Evolutionary conservation across 2,888 invertebrate genomes (phyloP), one percentile per base, ranked within the genome.

Genomic region (Meandrusa payeni): DNA sequence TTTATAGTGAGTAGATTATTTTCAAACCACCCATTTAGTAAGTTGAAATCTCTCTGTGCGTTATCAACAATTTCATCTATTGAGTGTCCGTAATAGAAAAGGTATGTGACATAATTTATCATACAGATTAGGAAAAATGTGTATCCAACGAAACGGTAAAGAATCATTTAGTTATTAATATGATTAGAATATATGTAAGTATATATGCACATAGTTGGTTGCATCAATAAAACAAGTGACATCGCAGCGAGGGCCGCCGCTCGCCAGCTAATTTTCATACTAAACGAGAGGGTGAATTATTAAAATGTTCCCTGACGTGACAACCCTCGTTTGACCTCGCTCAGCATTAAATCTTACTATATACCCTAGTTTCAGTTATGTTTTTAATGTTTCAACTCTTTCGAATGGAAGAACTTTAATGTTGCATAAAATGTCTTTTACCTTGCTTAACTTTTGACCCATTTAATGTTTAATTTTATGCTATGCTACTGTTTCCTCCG

Each of bases 211-310:
- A 31, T 27, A 27, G 41, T 49, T 31, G 50, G 51, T 48, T 54
- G 53, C 74, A 77, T 82, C 75, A 78, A 80, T 81, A 79, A 81
- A 73, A 62, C 66, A 76, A 53, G 57, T 57, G 55, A 53, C 59
- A 62, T 55, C 61, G 63, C 60, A 59, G 55, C 52, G 64, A 66
- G 63, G 66, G 67, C 56, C 63, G 57, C 54, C 69, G 55, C 66
- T 63, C 66, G 63, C 70, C 65, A 72, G 73, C 81, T 86, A 86
- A 87, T 87, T 85, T 85, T 85, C 82, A 87, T 86, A 86, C 76
- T 77, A 78, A 85, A 87, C 85, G 82, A 85, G 73, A 69, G 62
- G 61, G 65, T 87, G 77, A 79, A 86, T 86, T 86, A 86, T 86
- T 86, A 83, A 87, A 85, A 81, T 74, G 69, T 75, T 64, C 65